Evolutionary conservation across 2,797 vertebrate species (phyloP).

Genomic region (Vultur gryphus): DNA sequence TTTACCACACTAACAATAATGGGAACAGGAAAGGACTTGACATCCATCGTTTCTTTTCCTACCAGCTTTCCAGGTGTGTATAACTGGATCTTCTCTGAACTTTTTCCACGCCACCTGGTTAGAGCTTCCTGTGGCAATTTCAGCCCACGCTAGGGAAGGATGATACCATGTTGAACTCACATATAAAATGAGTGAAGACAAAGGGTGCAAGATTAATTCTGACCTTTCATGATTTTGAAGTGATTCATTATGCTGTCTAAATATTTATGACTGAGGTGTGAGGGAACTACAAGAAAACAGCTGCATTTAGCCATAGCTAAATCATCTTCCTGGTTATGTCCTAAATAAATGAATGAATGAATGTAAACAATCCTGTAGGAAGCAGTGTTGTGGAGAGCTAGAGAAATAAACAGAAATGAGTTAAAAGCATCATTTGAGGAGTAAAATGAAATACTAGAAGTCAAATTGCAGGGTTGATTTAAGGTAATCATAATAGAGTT

Average conservation of each 20-base stretch:
- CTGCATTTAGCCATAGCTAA: neutral
- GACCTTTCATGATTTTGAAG: neutral
- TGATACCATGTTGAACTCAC: neutral
- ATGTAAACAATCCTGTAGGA: neutral
- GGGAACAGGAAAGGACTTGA: neutral
- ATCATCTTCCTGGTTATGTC: neutral
- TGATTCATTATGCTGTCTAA: neutral
- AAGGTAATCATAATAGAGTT: slow-evolving; percentile 60
- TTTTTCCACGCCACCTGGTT: neutral
- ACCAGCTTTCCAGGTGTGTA: neutral
- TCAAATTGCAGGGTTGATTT: slow-evolving; percentile 66
- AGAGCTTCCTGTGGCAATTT: neutral
- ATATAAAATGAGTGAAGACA: neutral
- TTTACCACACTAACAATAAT: neutral
- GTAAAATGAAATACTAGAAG: slow-evolving; percentile 64
- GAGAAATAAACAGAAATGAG: slow-evolving; percentile 31
- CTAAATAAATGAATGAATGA: neutral
- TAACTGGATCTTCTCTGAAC: neutral
- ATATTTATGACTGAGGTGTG: neutral
- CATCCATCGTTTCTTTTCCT: neutral
- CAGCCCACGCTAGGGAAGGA: neutral
- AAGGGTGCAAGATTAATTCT: neutral
- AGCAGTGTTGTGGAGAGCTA: neutral
- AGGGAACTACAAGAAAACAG: neutral
- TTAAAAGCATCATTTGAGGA: slow-evolving; percentile 37